phyloP scores from a whole-genome alignment of 2,113 vertebrate genomes.

The Lethenteron reissneri region DNA sequence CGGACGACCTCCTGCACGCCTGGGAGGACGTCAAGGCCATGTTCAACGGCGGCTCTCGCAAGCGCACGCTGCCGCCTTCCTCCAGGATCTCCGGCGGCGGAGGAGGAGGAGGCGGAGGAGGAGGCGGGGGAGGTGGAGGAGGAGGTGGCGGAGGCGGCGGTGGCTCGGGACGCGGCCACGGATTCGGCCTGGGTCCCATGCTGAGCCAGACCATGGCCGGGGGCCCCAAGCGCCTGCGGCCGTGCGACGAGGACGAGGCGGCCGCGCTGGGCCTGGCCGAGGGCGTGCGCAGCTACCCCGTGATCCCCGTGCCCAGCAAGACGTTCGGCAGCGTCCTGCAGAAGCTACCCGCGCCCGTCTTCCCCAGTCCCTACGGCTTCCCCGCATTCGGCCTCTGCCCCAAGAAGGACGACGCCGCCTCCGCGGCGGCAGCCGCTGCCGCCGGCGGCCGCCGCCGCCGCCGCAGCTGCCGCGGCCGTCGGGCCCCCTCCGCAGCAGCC shows the following conservation, averaged over 20 bases:
- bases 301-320: conserved; percentile 84
- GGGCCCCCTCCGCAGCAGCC: conserved; percentile 7
- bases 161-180: conserved; percentile 11
- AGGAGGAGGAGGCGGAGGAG: conserved; percentile 2
- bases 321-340: conserved; percentile 51
- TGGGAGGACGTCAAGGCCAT: conserved; percentile 96
- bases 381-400: conserved; percentile 68
- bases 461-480: conserved; percentile 25
- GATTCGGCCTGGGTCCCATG: conserved; percentile 21
- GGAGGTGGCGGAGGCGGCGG: background rate
- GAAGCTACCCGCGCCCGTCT: conserved; percentile 60
- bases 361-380: conserved; percentile 66
- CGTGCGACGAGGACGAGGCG: conserved; percentile 28
- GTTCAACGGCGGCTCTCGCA: conserved; percentile 81
- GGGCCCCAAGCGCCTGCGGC: conserved; percentile 15
- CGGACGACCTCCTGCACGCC: conserved; percentile 56
- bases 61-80: conserved; percentile 51
- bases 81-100: conserved; percentile 13
- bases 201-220: conserved; percentile 17
- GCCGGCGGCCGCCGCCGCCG: conserved; percentile 17
- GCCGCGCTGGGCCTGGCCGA: conserved; percentile 20
- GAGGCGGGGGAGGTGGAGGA: too few species aligned
- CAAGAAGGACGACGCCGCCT: conserved; percentile 47
- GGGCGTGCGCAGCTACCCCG: conserved; percentile 50
- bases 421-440: conserved; percentile 18